Evolutionary conservation across 2,888 invertebrate species (phyloP).

Genomic region (Drosophila gaucha): DNA sequence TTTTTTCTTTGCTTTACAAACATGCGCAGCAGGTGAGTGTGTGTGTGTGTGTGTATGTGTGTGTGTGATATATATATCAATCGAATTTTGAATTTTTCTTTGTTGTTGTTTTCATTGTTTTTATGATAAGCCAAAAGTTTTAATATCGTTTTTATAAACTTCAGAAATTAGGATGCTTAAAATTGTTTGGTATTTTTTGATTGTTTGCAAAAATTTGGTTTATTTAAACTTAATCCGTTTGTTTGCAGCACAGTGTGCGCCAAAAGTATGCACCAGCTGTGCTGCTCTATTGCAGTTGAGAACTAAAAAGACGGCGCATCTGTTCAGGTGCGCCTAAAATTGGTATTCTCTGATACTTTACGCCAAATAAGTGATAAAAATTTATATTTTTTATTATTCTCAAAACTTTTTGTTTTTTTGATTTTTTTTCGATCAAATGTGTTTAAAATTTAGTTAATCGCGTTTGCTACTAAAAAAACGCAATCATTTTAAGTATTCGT

Average conservation of each 20-base stretch:
- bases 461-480: slow-evolving; percentile 84
- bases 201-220: slow-evolving; percentile 52
- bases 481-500: slow-evolving; percentile 70
- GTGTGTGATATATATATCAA: slow-evolving; percentile 79
- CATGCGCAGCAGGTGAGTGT: slow-evolving; percentile 57
- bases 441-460: slow-evolving; percentile 76
- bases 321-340: slow-evolving; percentile 28
- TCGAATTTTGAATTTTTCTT: slow-evolving; percentile 74
- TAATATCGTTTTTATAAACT: slow-evolving; percentile 50
- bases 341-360: slow-evolving; percentile 48
- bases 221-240: slow-evolving; percentile 63
- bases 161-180: slow-evolving; percentile 78
- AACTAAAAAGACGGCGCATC: slow-evolving; percentile 51
- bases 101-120: slow-evolving; percentile 33
- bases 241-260: slow-evolving; percentile 59
- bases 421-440: slow-evolving; percentile 50
- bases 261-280: slow-evolving; percentile 63
- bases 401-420: slow-evolving; percentile 51
- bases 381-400: slow-evolving; percentile 52
- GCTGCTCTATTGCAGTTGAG: slow-evolving; percentile 79
- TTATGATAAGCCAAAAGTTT: slow-evolving; percentile 73
- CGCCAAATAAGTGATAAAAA: slow-evolving; percentile 84
- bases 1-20: slow-evolving; percentile 38
- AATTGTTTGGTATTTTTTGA: slow-evolving; percentile 39
- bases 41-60: slow-evolving; percentile 42